phyloP scores from a whole-genome alignment of 2,113 vertebrate genomes.

The Balaeniceps rex region DNA sequence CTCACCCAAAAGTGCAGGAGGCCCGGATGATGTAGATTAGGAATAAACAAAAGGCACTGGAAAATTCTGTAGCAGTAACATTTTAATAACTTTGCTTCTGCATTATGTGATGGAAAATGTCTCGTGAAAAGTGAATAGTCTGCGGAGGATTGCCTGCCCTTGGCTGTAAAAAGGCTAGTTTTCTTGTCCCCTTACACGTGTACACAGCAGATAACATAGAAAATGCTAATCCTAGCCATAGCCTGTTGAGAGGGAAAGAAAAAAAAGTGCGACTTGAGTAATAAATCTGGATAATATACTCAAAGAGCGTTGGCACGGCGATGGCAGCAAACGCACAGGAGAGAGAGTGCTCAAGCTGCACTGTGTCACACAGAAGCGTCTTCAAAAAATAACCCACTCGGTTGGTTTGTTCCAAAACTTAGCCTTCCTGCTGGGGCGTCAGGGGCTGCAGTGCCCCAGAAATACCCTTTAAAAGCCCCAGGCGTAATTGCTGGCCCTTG shows the following conservation, averaged over 20 bases:
- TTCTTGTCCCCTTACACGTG: not conserved
- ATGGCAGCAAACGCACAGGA: not conserved
- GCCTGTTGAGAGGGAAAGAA: not conserved
- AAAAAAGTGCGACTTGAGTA: not conserved
- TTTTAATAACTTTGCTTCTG: not conserved
- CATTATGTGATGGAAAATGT: not conserved
- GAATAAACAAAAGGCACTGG: constrained; percentile 37
- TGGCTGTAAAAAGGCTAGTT: not conserved
- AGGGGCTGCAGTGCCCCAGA: not conserved
- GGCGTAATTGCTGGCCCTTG: not conserved
- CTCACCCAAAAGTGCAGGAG: not conserved
- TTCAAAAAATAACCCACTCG: not conserved
- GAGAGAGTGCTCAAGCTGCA: not conserved
- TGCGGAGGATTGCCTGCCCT: not conserved
- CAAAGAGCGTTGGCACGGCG: not conserved
- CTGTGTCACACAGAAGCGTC: not conserved
- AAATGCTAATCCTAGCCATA: not conserved
- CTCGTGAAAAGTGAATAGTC: not conserved
- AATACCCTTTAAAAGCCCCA: not conserved
- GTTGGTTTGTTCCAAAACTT: not conserved
- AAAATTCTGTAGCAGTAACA: constrained; percentile 19
- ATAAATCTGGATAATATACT: not conserved
- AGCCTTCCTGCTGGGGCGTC: not conserved
- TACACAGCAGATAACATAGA: not conserved
- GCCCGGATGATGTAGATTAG: not conserved